These are phyloP conservation scores for Stenodera caucasica DNA, from an alignment of 2,888 invertebrate species.

Conservation along the genomic window DNA sequence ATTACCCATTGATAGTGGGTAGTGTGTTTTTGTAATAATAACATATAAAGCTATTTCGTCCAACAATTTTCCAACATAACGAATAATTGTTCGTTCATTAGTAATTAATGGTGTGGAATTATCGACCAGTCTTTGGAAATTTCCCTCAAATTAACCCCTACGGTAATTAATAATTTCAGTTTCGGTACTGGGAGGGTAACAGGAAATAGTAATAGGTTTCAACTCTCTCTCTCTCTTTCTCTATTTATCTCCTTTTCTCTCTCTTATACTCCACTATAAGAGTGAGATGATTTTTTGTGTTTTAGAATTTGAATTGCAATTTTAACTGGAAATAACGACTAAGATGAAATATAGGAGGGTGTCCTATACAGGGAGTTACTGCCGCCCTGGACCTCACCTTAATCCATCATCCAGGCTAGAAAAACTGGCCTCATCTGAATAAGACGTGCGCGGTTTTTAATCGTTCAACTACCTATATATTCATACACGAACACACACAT, in stretches of 20 bases:
- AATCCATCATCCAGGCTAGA: slow-evolving; percentile 43
- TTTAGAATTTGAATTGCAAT: slow-evolving; percentile 1
- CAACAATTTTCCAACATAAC: not conserved
- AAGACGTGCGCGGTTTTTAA: slow-evolving; percentile 44
- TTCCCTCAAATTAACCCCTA: not conserved
- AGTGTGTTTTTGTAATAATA: not conserved
- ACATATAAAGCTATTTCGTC: not conserved
- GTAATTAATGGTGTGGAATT: slow-evolving; percentile 7
- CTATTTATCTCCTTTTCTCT: not conserved
- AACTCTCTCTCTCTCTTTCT: not conserved
- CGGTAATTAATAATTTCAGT: slow-evolving; percentile 4
- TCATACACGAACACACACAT: not conserved
- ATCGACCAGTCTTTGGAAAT: slow-evolving; percentile 4
- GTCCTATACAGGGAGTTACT: slow-evolving; percentile 42
- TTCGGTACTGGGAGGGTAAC: not conserved
- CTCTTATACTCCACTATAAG: not conserved
- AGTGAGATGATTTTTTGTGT: too few relatives aligned
- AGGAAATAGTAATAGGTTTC: not conserved
- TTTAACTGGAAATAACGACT: not conserved
- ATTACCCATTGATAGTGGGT: not conserved
- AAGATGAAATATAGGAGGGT: slow-evolving; percentile 21
- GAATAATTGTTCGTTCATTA: slow-evolving; percentile 5
- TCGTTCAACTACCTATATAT: slow-evolving; percentile 32
- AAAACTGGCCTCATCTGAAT: slow-evolving; percentile 44
- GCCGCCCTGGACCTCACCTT: slow-evolving; percentile 44